Base-by-base conservation (phyloP, 2,113 vertebrate genomes). In the Apodemus speciosus region DNA sequence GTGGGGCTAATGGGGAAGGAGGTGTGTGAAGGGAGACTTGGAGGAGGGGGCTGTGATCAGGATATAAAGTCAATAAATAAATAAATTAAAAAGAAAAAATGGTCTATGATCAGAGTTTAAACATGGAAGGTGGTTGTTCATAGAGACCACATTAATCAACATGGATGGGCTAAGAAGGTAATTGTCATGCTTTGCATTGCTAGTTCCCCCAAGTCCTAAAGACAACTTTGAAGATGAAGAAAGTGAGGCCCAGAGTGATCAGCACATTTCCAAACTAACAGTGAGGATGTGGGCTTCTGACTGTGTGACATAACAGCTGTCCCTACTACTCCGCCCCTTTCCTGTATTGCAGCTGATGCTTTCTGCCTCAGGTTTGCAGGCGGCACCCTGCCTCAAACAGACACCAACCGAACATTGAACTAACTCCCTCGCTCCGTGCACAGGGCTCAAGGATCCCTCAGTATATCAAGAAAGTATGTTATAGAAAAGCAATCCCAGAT, bases 141-240 rank as follows among this genome's bases (percentile, higher is more conserved):
- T 38, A 43, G 85, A 93, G 27, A 58, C 38, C 85, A 51, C 73
- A 30, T 18, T 20, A 56, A 53, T 38, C 30, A 60, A 7, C 9
- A 56, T 62, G 89, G 66, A 49, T 6, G 88, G 68, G 81, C 62
- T 38, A 60, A 86, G 46, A 51, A 15, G 9, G 53, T 53, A 53
- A 2, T 53, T 53, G 53, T 53, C 14, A 20, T 60, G n/a, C 51
- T 92, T 87, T 16, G 51, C 58, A 90, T 38, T 53, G 18, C 25
- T 69, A 72, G 81, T 77, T 25, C 15, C 87, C n/a, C 51, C 10
- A 51, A 90, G 27, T 77, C n/a, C 27, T 89, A 62, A 92, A 16
- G 53, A 40, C 66, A 91, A 80, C 13, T 94, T 94, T 94, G 73
- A 66, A n/a, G 40, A 68, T 60, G 53, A 85, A 21, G 43, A 79